Conservation (phyloP, 2,888 invertebrate genomes). For the Torymus aiolomorphi region DNA sequence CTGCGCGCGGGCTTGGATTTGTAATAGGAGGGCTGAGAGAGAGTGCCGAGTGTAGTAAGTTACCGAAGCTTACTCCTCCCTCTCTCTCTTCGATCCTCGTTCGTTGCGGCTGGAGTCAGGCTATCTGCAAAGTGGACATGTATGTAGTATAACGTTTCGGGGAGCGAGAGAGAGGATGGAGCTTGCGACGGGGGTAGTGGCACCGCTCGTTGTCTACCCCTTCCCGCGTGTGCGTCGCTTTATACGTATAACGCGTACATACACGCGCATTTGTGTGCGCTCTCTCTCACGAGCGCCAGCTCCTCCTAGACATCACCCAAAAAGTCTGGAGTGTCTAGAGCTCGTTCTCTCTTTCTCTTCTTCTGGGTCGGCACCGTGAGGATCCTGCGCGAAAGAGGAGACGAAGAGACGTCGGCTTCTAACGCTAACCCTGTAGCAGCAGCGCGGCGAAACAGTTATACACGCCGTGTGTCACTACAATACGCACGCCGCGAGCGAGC, state of each 20-base stretch:
- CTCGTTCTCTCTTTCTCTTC: no score
- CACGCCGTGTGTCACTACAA: constrained; percentile 8
- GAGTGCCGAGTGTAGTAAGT: constrained; percentile 2
- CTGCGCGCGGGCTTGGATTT: background rate
- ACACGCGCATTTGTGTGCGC: background rate
- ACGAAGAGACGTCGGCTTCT: no score
- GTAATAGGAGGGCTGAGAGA: background rate
- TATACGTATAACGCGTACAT: no score
- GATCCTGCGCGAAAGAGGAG: no score
- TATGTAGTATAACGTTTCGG: constrained; percentile 34
- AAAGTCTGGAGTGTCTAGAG: constrained; percentile 5
- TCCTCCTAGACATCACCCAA: constrained; percentile 16
- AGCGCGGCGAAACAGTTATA: background rate
- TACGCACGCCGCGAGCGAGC: background rate
- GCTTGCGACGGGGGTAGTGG: no score
- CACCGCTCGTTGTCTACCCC: no score
- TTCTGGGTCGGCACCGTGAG: no score
- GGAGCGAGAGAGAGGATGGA: background rate
- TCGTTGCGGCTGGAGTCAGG: constrained; percentile 30
- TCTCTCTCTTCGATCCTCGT: background rate
- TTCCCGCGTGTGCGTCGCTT: no score
- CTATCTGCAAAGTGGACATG: constrained; percentile 54
- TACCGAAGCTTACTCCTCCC: background rate
- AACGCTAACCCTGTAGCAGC: no score
- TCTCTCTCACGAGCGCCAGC: background rate